Evolutionary conservation across 2,113 vertebrate genomes (phyloP), one percentile per base, ranked within the genome.

Genomic region (Genyomyrus donnyi): DNA sequence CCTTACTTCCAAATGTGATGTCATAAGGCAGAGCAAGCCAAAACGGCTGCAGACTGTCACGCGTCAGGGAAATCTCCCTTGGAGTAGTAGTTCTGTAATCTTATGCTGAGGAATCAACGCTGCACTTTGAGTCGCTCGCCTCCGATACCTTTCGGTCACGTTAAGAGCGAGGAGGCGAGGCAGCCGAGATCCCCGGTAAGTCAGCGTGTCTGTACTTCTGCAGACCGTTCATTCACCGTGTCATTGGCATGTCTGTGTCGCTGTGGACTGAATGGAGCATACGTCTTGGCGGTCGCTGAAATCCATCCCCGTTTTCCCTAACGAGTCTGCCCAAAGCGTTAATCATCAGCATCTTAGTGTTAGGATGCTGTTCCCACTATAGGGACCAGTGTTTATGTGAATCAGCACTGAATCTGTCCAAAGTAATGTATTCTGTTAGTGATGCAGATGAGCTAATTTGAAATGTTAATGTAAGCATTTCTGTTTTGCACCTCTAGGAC

Each of bases 21-120:
- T 94, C 94, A 95, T 92, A 93, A 93, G 91, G 89, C 88, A 91
- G 93, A 93, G 94, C 93, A 93, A 92, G 93, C 95, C 66, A 92
- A 91, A 93, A 92, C 94, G 93, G 94, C 93, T 89, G 90, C 93
- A 89, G 92, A 90, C 90, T 93, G 91, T 87, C 46, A 89, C 92
- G 91, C 91, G 45, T 48, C 39, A 13, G 90, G 94, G 93, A 91
- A 92, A 85, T 90, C 92, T 92, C 91, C 93, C 50, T 48, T 62
- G 46, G 49, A 31, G 48, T 35, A 35, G 86, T 50, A 52, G 21
- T n/a, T 45, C 17, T 89, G 50, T 35, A 31, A 49, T 42, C 39
- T 85, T 45, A 70, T 45, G 4, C 9, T 49, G 15, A 74, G 87
- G 87, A 21, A 88, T 88, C 53, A 0, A 87, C 48, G 13, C 19